Percentiles rank a stretch among this genome's conserved stretches.
These are phyloP conservation scores for Drosophila eohydei DNA, from an alignment of 2,888 invertebrate genomes.

Conservation along the genomic window DNA sequence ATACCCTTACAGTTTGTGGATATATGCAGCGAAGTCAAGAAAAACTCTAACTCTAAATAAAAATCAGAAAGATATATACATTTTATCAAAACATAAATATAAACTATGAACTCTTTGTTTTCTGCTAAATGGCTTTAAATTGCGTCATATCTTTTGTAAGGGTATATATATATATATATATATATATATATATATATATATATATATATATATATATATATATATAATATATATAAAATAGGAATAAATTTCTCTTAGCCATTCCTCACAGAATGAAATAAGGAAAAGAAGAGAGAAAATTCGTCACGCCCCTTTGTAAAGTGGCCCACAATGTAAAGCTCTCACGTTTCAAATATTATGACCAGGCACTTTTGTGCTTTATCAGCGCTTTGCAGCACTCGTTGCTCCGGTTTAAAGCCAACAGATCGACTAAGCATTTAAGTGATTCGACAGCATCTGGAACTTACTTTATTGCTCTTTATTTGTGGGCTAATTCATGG, in stretches of 20 bases:
- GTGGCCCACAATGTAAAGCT: conserved; percentile 37
- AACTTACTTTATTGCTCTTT: conserved; percentile 20
- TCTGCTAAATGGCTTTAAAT: neutral
- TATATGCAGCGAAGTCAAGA: neutral
- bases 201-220: no score
- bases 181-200: neutral
- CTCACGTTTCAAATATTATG: conserved; percentile 63
- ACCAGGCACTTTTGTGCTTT: conserved; percentile 51
- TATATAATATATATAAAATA: neutral
- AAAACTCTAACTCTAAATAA: neutral
- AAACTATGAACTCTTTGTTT: neutral
- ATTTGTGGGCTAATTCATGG: conserved; percentile 18
- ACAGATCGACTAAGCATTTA: conserved; percentile 28
- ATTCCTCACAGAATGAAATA: conserved; percentile 22
- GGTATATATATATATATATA: neutral
- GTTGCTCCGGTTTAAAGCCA: conserved; percentile 26
- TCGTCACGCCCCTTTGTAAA: conserved; percentile 18
- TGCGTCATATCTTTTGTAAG: neutral
- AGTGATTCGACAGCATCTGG: conserved; percentile 1
- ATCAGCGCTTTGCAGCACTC: conserved; percentile 52
- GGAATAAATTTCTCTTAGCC: conserved; percentile 53
- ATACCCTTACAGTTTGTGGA: conserved; percentile 1
- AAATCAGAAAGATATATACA: neutral
- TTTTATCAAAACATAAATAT: neutral
- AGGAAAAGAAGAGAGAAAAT: conserved; percentile 7